A percentile compares a stretch with the other conserved stretches of the same genome.
These are phyloP conservation scores for Cerastoderma edule DNA, from an alignment of 2,888 invertebrate species.

Conservation along the genomic window DNA sequence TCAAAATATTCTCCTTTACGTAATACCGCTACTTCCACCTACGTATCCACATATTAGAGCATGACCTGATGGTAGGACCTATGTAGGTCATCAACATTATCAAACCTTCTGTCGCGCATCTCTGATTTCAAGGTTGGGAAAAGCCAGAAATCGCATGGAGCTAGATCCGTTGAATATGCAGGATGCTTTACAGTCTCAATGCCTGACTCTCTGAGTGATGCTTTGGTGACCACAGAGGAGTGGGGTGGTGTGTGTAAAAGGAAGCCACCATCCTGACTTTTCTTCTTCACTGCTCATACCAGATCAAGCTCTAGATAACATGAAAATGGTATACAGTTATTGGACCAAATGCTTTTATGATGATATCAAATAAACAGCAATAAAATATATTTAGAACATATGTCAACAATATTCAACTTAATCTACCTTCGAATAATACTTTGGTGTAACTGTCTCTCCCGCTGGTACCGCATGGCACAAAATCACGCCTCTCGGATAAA, in stretches of 20 bases:
- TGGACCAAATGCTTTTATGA: neutral
- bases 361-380: no score
- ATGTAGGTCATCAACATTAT: no score
- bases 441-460: neutral
- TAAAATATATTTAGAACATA: neutral
- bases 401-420: neutral
- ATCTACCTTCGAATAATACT: neutral
- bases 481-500: constrained; percentile 6
- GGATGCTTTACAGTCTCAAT: constrained; percentile 22
- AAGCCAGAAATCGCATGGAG: constrained; percentile 5
- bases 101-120: constrained; percentile 7
- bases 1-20: neutral
- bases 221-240: constrained; percentile 26
- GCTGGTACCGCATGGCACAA: constrained; percentile 5
- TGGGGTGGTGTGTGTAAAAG: constrained; percentile 11
- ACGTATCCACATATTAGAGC: neutral
- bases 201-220: constrained; percentile 5
- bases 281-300: constrained; percentile 8
- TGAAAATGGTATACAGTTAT: neutral
- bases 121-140: constrained; percentile 7
- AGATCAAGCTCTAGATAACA: neutral
- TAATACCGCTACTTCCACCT: neutral
- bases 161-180: constrained; percentile 20
- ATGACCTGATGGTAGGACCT: neutral
- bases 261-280: constrained; percentile 1